These are phyloP conservation scores for Oostethus manadensis DNA, from an alignment of 2,113 vertebrate species.

Conservation along the genomic window DNA sequence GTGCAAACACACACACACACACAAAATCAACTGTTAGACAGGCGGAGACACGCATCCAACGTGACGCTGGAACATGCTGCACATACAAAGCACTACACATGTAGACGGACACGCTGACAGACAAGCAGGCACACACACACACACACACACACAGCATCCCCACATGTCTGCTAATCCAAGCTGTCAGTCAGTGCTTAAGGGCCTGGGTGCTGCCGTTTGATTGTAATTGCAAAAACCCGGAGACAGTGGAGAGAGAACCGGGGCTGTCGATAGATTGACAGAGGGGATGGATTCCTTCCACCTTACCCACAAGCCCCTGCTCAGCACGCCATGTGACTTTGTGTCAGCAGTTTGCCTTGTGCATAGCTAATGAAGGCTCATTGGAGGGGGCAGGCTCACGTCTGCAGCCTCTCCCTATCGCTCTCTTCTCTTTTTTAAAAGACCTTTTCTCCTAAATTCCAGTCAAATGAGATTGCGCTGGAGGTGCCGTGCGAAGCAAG, in stretches of 20 bases:
- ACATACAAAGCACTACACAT: constrained; percentile 47
- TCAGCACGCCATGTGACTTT: constrained; percentile 69
- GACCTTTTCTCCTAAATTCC: constrained; percentile 70
- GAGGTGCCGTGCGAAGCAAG: constrained; percentile 38
- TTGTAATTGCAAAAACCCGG: constrained; percentile 72
- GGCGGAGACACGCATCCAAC: constrained; percentile 26
- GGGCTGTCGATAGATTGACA: constrained; percentile 59
- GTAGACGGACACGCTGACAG: constrained; percentile 37
- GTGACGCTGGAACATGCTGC: constrained; percentile 36
- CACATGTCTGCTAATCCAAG: constrained; percentile 59
- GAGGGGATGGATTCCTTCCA: constrained; percentile 57
- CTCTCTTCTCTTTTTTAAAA: constrained; percentile 36
- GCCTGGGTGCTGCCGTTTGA: constrained; percentile 67
- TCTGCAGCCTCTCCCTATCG: constrained; percentile 26
- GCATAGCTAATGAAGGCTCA: constrained; percentile 80
- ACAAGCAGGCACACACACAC: constrained; percentile 35
- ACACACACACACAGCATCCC: constrained; percentile 50
- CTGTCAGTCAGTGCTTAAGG: constrained; percentile 59
- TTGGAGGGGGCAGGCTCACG: constrained; percentile 37
- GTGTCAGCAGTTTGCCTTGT: constrained; percentile 88
- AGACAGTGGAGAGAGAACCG: constrained; percentile 54
- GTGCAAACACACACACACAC: constrained; percentile 9
- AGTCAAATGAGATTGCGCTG: constrained; percentile 73
- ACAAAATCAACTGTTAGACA: constrained; percentile 32
- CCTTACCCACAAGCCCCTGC: constrained; percentile 58